Conservation (phyloP, 2,888 invertebrate genomes). For the Lasioglossum figueresi region DNA sequence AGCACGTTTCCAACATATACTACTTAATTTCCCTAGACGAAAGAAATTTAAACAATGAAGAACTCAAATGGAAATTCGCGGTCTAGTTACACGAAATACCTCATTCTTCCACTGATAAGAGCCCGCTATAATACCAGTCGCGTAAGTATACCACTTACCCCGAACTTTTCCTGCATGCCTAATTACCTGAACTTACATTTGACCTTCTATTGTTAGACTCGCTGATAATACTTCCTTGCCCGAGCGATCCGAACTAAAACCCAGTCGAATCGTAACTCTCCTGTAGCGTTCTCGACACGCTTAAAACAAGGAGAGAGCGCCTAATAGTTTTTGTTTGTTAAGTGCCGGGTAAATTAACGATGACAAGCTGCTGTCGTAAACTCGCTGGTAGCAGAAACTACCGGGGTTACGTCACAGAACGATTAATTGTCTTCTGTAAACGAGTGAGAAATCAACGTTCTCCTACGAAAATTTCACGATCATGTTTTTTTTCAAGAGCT, state of each 20-base stretch:
- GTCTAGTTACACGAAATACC: neutral
- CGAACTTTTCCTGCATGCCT: neutral
- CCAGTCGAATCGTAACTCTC: neutral
- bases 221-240: neutral
- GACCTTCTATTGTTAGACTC: conserved; percentile 5
- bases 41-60: neutral
- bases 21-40: neutral
- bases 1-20: no score
- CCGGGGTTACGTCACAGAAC: neutral
- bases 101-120: neutral
- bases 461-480: neutral
- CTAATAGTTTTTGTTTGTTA: neutral
- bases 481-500: no score
- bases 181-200: conserved; percentile 3
- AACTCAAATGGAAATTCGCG: neutral
- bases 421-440: neutral
- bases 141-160: neutral
- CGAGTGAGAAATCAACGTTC: neutral
- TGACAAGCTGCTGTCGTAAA: neutral
- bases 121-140: neutral
- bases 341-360: neutral
- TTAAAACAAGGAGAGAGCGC: neutral
- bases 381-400: neutral
- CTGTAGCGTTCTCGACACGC: neutral
- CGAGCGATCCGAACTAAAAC: neutral